Percentiles rank a stretch among this genome's conserved stretches.
Conservation (phyloP, 2,797 vertebrate genomes). For the Sebastes kiyomatsui region DNA sequence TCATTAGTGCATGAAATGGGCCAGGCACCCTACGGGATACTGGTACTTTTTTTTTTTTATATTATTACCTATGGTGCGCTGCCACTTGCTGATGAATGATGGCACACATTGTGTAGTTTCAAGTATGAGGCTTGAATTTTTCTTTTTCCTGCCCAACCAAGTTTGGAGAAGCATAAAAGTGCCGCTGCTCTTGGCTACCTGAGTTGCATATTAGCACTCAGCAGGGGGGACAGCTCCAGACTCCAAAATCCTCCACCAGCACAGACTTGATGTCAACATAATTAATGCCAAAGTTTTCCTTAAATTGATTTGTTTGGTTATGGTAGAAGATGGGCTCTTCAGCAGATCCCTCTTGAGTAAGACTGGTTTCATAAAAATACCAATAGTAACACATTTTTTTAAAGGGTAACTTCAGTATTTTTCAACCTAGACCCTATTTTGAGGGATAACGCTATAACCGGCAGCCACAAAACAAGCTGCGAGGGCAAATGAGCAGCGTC, state of each 20-base stretch:
- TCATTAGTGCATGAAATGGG: constrained; percentile 5
- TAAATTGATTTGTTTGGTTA: background rate
- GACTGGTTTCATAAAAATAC: background rate
- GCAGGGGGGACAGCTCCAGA: background rate
- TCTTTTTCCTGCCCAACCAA: background rate
- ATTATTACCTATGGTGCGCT: background rate
- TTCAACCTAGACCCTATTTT: background rate
- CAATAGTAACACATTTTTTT: background rate
- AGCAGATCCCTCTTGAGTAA: background rate
- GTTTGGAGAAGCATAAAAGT: background rate
- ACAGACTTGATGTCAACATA: constrained; percentile 1
- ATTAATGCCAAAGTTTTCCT: constrained; percentile 17
- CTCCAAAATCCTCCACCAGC: background rate
- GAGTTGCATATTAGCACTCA: constrained; percentile 20
- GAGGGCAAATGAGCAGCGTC: too few species aligned
- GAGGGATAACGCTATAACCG: too few species aligned
- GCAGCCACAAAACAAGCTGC: too few species aligned
- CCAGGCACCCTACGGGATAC: background rate
- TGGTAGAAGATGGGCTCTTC: background rate
- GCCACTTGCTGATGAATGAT: background rate
- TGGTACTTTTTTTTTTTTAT: background rate
- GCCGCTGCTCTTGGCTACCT: background rate
- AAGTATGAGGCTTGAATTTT: background rate
- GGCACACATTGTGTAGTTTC: background rate
- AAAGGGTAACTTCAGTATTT: background rate